Conservation (phyloP, 92 coral and sea anemone genomes). For the Parazoanthus atlanticus region DNA sequence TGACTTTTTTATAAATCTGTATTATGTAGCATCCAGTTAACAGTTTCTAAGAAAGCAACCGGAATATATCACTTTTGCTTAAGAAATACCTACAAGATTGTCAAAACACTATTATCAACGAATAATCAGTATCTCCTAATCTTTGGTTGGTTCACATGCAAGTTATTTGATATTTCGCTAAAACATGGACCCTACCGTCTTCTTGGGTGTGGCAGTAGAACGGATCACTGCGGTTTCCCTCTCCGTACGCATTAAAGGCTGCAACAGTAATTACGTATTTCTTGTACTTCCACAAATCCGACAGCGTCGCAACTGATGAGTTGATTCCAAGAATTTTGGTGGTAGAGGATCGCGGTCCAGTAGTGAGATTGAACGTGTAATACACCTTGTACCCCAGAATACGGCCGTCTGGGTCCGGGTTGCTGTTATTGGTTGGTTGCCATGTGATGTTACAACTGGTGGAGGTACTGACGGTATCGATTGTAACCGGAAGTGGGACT, state of each 20-base stretch:
- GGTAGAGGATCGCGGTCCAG: background rate
- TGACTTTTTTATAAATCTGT: too few relatives aligned
- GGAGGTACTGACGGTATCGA: slow-evolving; percentile 12
- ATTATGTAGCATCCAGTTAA: background rate
- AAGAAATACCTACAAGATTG: background rate
- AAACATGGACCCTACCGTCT: slow-evolving; percentile 11
- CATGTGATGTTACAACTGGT: slow-evolving; percentile 33
- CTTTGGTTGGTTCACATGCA: too few relatives aligned
- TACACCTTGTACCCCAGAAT: slow-evolving; percentile 36
- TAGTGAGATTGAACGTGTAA: slow-evolving; percentile 36
- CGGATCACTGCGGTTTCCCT: slow-evolving; percentile 17
- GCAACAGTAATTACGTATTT: slow-evolving; percentile 15
- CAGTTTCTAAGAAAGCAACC: background rate
- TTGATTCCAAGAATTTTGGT: background rate
- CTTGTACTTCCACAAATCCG: slow-evolving; percentile 23
- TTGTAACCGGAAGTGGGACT: slow-evolving; percentile 19
- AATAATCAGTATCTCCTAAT: too few relatives aligned
- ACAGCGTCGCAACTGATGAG: slow-evolving; percentile 15
- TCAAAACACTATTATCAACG: too few relatives aligned
- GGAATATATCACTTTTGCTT: background rate
- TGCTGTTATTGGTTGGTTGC: slow-evolving; percentile 28
- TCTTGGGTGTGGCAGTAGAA: slow-evolving; percentile 28
- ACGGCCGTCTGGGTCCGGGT: slow-evolving; percentile 36
- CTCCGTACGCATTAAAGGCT: slow-evolving; percentile 34
- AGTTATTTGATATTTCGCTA: background rate